Evolutionary conservation across 2,113 vertebrate species (phyloP).

Genomic region (Rhineura floridana): DNA sequence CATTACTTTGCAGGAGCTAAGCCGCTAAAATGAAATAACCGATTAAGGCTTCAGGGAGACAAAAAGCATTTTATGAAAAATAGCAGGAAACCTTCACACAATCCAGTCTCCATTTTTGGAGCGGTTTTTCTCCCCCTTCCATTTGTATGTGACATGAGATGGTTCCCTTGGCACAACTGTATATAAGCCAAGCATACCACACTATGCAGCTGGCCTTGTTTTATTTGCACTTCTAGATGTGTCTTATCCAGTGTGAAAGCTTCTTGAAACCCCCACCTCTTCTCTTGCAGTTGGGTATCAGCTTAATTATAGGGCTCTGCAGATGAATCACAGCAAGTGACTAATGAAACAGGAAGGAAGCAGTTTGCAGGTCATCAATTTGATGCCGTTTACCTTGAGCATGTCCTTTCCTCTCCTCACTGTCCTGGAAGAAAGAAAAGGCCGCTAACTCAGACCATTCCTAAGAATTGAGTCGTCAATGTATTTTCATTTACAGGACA

Average conservation of each 20-base stretch:
- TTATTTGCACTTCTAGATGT: conserved; percentile 41
- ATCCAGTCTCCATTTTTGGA: background rate
- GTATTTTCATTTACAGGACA: background rate
- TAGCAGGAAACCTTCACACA: conserved; percentile 8
- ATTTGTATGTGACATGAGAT: conserved; percentile 6
- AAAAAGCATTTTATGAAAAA: conserved; percentile 18
- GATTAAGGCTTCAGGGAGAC: conserved; percentile 17
- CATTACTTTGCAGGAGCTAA: conserved; percentile 35
- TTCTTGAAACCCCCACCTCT: background rate
- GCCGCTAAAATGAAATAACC: conserved; percentile 29
- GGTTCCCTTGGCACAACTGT: background rate
- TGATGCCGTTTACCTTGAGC: conserved; percentile 4
- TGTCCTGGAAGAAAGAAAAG: background rate
- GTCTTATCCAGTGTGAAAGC: conserved; percentile 17
- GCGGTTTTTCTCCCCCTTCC: background rate
- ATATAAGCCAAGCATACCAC: background rate
- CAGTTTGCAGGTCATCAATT: conserved; percentile 11
- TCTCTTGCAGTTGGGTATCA: background rate
- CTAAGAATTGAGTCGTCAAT: background rate
- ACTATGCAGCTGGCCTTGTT: background rate
- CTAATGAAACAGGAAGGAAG: conserved; percentile 22
- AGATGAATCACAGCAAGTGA: conserved; percentile 1
- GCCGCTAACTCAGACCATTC: background rate
- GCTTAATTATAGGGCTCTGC: conserved; percentile 21
- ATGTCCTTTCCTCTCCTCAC: background rate